Base-by-base conservation (phyloP, 2,888 invertebrate genomes). In the Drosophila niveifrons region DNA sequence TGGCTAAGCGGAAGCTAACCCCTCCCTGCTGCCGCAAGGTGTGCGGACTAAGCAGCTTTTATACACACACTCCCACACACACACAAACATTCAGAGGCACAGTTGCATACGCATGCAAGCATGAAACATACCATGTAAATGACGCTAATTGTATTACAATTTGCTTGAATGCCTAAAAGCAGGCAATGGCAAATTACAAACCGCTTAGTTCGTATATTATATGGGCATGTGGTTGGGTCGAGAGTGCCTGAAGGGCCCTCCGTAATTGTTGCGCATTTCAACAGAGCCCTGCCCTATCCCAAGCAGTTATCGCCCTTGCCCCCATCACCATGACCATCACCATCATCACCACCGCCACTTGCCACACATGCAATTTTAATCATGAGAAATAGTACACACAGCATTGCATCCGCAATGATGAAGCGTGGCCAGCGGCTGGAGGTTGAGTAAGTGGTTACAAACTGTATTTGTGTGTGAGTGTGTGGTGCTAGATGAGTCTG, bases 101-200 rank as follows among this genome's bases (percentile, higher is more conserved):
- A 50, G 34, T 8, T 50, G 17, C 50, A 51, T 13, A 51, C 53
- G n/a, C 53, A 48, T 39, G 53, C 65, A 71, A 59, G 51, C 47
- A 71, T 62, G 64, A 53, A 72, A 51, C 73, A 74, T 74, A 50
- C 57, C 78, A 85, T 85, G 85, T 66, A 77, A 88, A 82, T 88
- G 85, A 85, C 88, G 83, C 86, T 84, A 84, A 84, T 84, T 84
- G 88, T 85, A 84, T 88, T 84, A 84, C 82, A 80, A 84, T 85
- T 88, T 85, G 83, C 88, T 82, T 68, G 77, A 88, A 88, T 88
- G 83, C 83, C 80, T 75, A 75, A 82, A 72, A 72, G 80, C 82
- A 72, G 69, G 83, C 77, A 82, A 73, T 77, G 66, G 75, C 77
- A 88, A 88, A 84, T 83, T 71, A 79, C 63, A 85, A 85, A 76